Conservation (phyloP, 2,888 invertebrate genomes). For the Rhagonycha fulva region DNA sequence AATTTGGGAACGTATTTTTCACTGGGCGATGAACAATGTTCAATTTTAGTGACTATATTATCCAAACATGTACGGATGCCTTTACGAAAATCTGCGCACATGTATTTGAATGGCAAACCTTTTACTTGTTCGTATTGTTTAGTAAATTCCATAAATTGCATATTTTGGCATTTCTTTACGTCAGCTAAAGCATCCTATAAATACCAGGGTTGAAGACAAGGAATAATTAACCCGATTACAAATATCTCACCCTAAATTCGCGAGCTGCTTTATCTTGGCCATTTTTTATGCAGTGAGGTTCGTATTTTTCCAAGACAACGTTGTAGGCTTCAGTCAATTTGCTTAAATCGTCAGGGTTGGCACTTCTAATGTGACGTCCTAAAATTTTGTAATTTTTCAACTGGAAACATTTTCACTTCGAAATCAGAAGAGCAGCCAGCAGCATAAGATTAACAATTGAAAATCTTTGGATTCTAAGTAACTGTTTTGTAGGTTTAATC, state of each 20-base stretch:
- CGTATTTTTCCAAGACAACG: neutral
- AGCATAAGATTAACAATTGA: neutral
- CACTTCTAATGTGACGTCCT: neutral
- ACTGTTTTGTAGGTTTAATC: neutral
- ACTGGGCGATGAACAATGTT: slow-evolving; percentile 1
- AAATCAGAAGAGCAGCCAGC: slow-evolving; percentile 1
- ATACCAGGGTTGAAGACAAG: neutral
- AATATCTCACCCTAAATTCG: neutral
- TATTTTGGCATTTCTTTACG: slow-evolving; percentile 10
- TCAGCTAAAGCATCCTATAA: slow-evolving; percentile 6
- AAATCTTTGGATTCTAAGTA: neutral
- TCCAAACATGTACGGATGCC: slow-evolving; percentile 8
- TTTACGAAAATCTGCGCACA: slow-evolving; percentile 11
- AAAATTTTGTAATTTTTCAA: neutral
- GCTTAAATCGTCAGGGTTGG: neutral
- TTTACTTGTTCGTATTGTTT: neutral
- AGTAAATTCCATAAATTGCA: neutral
- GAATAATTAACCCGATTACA: neutral
- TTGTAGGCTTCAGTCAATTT: neutral
- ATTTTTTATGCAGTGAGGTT: neutral
- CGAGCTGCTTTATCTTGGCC: neutral
- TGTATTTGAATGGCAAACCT: slow-evolving; percentile 5
- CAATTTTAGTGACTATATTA: slow-evolving; percentile 3
- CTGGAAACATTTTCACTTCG: neutral
- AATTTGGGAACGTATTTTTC: slow-evolving; percentile 21